Evolutionary conservation across 1,140 invertebrate genomes (phyloP).

Genomic region (Helicoverpa armigera): DNA sequence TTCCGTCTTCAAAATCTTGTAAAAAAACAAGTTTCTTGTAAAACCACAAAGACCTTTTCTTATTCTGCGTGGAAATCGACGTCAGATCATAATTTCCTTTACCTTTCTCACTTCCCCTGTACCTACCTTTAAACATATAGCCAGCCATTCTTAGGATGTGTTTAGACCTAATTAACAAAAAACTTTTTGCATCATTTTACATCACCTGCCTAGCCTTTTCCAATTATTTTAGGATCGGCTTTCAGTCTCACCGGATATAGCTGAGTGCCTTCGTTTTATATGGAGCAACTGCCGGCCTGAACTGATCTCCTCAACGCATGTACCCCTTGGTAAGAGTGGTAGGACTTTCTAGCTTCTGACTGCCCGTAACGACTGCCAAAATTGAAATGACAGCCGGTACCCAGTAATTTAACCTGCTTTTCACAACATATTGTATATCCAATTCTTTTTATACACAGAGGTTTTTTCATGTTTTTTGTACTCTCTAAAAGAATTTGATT

Average conservation of each 20-base stretch:
- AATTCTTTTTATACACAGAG: not conserved
- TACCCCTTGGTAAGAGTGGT: no score
- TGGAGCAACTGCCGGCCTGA: no score
- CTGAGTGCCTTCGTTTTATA: no score
- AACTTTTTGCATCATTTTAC: not conserved
- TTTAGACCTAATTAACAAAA: not conserved
- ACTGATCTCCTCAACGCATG: no score
- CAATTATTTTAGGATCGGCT: not conserved
- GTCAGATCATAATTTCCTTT: conserved; percentile 8
- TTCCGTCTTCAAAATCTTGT: not conserved
- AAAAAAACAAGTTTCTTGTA: not conserved
- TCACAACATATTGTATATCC: no score
- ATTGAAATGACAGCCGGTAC: no score
- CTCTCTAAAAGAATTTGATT: no score
- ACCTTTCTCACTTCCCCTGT: not conserved
- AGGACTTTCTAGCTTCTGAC: no score
- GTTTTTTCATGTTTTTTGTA: not conserved
- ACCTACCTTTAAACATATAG: not conserved
- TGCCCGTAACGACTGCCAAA: no score
- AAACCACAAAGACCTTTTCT: not conserved
- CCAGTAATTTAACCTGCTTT: no score
- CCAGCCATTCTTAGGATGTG: not conserved
- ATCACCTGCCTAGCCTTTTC: no score
- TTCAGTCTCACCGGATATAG: no score
- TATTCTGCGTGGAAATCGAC: conserved; percentile 8